Evolutionary conservation across 2,888 invertebrate species (phyloP).

Genomic region (Anorthoa munda): DNA sequence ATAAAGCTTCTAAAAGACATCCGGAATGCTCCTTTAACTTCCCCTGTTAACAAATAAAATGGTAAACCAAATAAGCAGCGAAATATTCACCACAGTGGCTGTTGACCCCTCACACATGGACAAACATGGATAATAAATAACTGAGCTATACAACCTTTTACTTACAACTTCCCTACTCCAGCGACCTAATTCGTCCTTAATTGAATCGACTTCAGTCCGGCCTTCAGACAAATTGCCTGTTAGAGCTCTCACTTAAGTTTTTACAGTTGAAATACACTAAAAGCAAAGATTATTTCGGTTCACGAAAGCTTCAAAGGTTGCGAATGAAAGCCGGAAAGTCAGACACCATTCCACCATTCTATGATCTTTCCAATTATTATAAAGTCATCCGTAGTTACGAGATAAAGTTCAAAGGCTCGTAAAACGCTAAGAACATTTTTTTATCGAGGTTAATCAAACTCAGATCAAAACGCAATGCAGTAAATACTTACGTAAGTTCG

Average conservation of each 20-base stretch:
- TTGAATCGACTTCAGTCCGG: conserved; percentile 67
- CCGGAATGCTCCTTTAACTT: neutral
- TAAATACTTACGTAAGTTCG: conserved; percentile 89
- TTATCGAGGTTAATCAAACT: conserved; percentile 53
- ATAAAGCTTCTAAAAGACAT: neutral
- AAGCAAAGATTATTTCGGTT: conserved; percentile 52
- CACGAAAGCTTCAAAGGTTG: conserved; percentile 41
- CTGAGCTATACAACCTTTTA: conserved; percentile 47
- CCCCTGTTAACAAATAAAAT: conserved; percentile 11
- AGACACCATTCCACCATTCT: conserved; percentile 32
- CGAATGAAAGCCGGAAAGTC: conserved; percentile 35
- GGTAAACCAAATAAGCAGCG: conserved; percentile 11
- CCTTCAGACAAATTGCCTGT: conserved; percentile 66
- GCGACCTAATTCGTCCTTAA: conserved; percentile 71
- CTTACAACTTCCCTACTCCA: conserved; percentile 63
- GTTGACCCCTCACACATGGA: conserved; percentile 38
- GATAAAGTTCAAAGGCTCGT: conserved; percentile 20
- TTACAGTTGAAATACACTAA: conserved; percentile 55
- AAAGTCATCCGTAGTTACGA: conserved; percentile 26
- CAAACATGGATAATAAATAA: conserved; percentile 53
- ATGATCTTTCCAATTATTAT: conserved; percentile 36
- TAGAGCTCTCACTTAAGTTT: conserved; percentile 62
- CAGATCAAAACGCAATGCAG: conserved; percentile 86
- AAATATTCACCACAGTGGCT: conserved; percentile 16
- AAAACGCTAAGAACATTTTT: neutral